Percentiles rank a stretch among this genome's conserved stretches.
These are phyloP conservation scores for Popillia japonica DNA, from an alignment of 1,140 invertebrate species.

Conservation along the genomic window DNA sequence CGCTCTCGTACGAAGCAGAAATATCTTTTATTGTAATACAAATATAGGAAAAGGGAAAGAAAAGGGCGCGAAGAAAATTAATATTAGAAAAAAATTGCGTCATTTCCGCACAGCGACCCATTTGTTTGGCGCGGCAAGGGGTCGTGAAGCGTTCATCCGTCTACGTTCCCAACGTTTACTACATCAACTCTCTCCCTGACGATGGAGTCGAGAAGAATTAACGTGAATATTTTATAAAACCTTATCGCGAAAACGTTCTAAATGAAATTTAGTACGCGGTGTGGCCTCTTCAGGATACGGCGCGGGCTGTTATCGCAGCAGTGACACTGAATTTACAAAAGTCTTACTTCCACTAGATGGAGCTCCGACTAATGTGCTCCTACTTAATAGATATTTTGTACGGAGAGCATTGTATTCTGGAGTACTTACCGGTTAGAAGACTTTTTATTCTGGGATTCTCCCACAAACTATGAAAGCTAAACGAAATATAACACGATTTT, in stretches of 20 bases:
- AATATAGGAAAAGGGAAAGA: neutral
- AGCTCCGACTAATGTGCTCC: constrained; percentile 49
- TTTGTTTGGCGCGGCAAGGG: neutral
- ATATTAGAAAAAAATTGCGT: constrained; percentile 27
- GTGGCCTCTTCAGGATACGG: constrained; percentile 50
- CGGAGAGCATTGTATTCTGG: neutral
- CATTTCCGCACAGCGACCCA: constrained; percentile 9
- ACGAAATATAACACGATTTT: neutral
- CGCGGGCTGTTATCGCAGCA: constrained; percentile 47
- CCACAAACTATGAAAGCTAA: neutral
- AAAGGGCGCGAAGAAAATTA: constrained; percentile 1
- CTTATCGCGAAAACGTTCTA: constrained; percentile 56
- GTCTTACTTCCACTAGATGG: constrained; percentile 52
- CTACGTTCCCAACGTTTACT: neutral
- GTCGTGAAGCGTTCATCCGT: neutral
- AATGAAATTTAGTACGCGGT: constrained; percentile 55
- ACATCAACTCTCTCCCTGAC: neutral
- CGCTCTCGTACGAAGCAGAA: too few relatives aligned
- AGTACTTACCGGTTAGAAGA: neutral
- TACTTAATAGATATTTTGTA: constrained; percentile 52
- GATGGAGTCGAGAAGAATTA: constrained; percentile 42
- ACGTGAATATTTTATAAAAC: constrained; percentile 55
- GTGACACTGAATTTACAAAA: constrained; percentile 47
- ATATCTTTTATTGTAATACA: neutral
- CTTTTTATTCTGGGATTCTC: neutral